Evolutionary conservation across 2,888 invertebrate species (phyloP).

Genomic region (Drosophila testacea): DNA sequence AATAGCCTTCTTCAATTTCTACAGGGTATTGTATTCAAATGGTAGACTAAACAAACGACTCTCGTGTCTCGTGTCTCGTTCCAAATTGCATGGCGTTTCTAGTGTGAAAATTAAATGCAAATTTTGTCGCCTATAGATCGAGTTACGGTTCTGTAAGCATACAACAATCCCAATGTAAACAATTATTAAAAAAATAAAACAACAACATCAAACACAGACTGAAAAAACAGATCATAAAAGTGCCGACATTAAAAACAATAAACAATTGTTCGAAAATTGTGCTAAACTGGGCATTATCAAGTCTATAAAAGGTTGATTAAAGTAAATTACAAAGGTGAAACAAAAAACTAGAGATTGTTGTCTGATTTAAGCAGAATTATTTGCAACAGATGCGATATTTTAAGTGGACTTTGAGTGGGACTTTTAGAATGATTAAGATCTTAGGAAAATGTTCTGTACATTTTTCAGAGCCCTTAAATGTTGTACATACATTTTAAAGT

Average conservation of each 20-base stretch:
- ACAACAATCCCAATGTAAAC: slow-evolving; percentile 21
- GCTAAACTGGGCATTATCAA: slow-evolving; percentile 21
- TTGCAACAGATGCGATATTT: slow-evolving; percentile 15
- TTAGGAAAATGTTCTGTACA: neutral
- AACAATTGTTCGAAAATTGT: slow-evolving; percentile 22
- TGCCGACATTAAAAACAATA: slow-evolving; percentile 18
- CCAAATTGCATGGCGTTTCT: slow-evolving; percentile 18
- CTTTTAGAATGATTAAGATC: neutral
- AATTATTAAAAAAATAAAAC: slow-evolving; percentile 10
- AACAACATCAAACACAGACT: neutral
- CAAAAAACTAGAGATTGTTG: slow-evolving; percentile 3
- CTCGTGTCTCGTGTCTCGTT: slow-evolving; percentile 17
- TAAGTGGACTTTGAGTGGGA: slow-evolving; percentile 2
- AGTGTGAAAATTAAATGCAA: slow-evolving; percentile 59
- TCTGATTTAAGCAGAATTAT: slow-evolving; percentile 5
- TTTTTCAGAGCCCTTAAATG: neutral
- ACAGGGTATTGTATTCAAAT: slow-evolving; percentile 3
- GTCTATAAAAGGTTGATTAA: slow-evolving; percentile 19
- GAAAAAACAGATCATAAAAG: slow-evolving; percentile 17
- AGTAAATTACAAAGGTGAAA: slow-evolving; percentile 8
- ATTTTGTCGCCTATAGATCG: slow-evolving; percentile 43
- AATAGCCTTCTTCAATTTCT: neutral
- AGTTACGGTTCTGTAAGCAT: slow-evolving; percentile 24
- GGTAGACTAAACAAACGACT: slow-evolving; percentile 16
- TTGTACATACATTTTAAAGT: neutral